Conservation (phyloP, 2,797 vertebrate species). For the Esox lucius region DNA sequence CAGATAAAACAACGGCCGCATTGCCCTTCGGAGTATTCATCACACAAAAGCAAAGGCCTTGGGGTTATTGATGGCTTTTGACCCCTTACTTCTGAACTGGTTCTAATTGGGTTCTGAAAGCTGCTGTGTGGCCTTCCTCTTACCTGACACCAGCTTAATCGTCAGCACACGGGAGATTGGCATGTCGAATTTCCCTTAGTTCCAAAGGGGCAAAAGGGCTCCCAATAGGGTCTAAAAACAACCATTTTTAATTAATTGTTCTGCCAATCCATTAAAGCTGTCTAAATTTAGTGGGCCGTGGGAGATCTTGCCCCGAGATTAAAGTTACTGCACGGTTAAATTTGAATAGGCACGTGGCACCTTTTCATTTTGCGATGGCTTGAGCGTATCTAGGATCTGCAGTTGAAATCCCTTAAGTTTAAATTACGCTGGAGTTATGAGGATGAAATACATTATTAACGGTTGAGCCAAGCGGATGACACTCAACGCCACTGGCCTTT, state of each 20-base stretch:
- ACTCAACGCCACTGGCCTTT: not conserved
- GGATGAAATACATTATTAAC: not conserved
- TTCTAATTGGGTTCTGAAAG: not conserved
- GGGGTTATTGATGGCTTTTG: not conserved
- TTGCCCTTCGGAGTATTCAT: not conserved
- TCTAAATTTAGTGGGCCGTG: conserved; percentile 66
- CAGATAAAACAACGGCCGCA: not conserved
- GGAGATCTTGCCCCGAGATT: conserved; percentile 52
- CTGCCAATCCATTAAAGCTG: conserved; percentile 62
- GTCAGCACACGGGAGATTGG: conserved; percentile 13
- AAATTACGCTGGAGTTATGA: not conserved
- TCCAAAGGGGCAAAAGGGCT: conserved; percentile 25
- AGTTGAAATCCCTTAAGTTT: not conserved
- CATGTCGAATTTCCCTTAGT: conserved; percentile 46
- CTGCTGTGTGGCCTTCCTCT: not conserved
- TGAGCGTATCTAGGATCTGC: not conserved
- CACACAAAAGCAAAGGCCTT: not conserved
- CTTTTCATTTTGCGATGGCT: conserved; percentile 25
- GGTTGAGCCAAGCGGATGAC: not conserved
- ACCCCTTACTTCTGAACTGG: not conserved
- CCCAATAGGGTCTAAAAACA: conserved; percentile 60
- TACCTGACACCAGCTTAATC: not conserved
- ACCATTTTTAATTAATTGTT: conserved; percentile 65
- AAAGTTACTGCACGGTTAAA: conserved; percentile 53
- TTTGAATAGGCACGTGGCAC: conserved; percentile 40